Evolutionary conservation across 2,113 vertebrate species (phyloP).

Genomic region (Diglossa brunneiventris): DNA sequence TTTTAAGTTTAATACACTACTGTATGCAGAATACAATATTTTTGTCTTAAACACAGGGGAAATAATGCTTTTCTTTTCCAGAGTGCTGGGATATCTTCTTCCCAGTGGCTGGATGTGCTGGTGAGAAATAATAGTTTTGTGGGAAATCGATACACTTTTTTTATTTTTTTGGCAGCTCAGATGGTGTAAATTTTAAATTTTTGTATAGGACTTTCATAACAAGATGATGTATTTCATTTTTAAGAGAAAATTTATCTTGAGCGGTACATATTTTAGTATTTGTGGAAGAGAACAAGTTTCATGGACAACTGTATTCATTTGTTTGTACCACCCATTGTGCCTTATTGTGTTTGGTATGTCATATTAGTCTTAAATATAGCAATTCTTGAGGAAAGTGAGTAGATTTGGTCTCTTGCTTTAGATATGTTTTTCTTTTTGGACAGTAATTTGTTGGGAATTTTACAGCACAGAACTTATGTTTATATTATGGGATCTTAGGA

Average conservation of each 20-base stretch:
- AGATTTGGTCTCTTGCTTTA: constrained; percentile 31
- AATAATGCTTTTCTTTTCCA: constrained; percentile 73
- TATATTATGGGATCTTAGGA: constrained; percentile 11
- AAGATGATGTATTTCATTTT: constrained; percentile 81
- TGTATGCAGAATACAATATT: constrained; percentile 77
- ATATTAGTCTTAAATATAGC: constrained; percentile 14
- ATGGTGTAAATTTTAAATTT: constrained; percentile 90
- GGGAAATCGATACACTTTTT: constrained; percentile 83
- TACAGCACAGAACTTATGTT: constrained; percentile 33
- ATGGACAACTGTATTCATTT: constrained; percentile 60
- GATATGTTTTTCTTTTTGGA: constrained; percentile 12
- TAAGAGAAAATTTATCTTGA: constrained; percentile 73
- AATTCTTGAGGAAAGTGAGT: constrained; percentile 12
- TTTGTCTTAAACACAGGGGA: constrained; percentile 84
- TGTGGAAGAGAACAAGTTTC: constrained; percentile 63
- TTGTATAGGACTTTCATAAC: constrained; percentile 90
- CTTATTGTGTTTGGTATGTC: constrained; percentile 69
- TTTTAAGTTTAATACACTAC: constrained; percentile 79
- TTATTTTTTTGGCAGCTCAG: constrained; percentile 93
- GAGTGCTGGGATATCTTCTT: constrained; percentile 76
- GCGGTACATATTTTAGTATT: constrained; percentile 83
- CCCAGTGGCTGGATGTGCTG: constrained; percentile 81
- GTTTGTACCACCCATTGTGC: constrained; percentile 72
- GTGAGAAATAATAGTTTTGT: constrained; percentile 86
- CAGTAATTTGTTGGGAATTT: constrained; percentile 34